These are phyloP conservation scores for Nematostella vectensis DNA, from an alignment of 92 coral and sea anemone species.

Conservation along the genomic window DNA sequence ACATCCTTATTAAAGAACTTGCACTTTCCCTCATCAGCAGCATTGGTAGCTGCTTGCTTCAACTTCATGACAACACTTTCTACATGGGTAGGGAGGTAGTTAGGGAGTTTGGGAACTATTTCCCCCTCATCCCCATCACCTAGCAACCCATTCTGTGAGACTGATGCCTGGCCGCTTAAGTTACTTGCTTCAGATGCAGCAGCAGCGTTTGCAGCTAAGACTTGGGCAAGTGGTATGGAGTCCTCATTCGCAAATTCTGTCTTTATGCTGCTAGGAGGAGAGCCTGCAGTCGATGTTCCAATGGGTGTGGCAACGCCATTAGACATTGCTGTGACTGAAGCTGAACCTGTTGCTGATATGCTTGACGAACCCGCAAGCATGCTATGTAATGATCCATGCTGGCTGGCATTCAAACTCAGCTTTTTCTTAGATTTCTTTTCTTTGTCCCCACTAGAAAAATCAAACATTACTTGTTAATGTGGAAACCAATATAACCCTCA, in stretches of 20 bases:
- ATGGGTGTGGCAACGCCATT: constrained; percentile 10
- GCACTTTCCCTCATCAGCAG: constrained; percentile 86
- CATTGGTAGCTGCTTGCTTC: constrained; percentile 72
- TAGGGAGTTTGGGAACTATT: constrained; percentile 60
- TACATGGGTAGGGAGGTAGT: constrained; percentile 59
- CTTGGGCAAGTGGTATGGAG: neutral
- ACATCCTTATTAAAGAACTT: constrained; percentile 94
- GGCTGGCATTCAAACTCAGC: constrained; percentile 19
- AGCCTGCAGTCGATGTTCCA: constrained; percentile 13
- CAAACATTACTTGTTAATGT: too few relatives aligned
- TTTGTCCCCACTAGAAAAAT: constrained; percentile 56
- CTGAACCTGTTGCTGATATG: constrained; percentile 10
- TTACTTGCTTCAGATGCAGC: neutral
- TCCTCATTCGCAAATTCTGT: constrained; percentile 5
- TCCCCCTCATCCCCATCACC: constrained; percentile 1
- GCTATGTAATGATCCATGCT: neutral
- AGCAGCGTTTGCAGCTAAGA: neutral
- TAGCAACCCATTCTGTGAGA: constrained; percentile 44
- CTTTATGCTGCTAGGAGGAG: constrained; percentile 20
- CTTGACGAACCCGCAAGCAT: constrained; percentile 14
- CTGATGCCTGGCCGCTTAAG: constrained; percentile 2
- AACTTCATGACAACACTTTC: constrained; percentile 68
- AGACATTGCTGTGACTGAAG: constrained; percentile 7
- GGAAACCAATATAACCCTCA: too few relatives aligned
- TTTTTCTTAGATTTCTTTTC: constrained; percentile 78